Evolutionary conservation across 2,113 vertebrate genomes (phyloP), one percentile per base, ranked within the genome.

Genomic region (Elgaria multicarinata): DNA sequence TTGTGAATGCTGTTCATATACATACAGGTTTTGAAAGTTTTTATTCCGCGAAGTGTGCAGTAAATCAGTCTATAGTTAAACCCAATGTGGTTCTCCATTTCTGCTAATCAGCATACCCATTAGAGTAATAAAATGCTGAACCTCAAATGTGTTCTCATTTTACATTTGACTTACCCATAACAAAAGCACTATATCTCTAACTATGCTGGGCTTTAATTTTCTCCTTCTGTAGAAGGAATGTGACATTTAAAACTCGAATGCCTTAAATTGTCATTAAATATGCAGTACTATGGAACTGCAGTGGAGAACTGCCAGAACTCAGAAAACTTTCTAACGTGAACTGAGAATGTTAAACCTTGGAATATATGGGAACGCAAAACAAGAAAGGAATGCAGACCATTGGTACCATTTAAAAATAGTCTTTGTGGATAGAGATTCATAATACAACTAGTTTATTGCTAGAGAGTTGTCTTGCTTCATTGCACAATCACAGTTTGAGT

Each of bases 251-350:
- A 76, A 83, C 62, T 39, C 26, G 24, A 89, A 53, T 77, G 33
- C 72, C 44, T 89, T 89, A 67, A 84, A 76, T 76, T 83, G 33
- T n/a, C 55, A 89, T 83, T 89, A 50, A 84, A 84, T 84, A 89
- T 89, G 58, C 58, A 89, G 81, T 10, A 67, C 31, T 39, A 44
- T 83, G 80, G 71, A 83, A 84, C 22, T 33, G 67, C 39, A 58
- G 33, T 50, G 80, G 58, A 53, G 22, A 62, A 42, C 72, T 67
- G 69, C 42, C 44, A 66, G 71, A 76, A 39, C 14, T 77, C 58
- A 55, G 74, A 55, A 84, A 83, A 84, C 62, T 67, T 84, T 84
- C 46, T 77, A 36, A 42, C 9, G 67, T 64, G 24, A 64, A 28
- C 22, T 83, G 24, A 76, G 58, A 77, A 31, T 66, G 67, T 84